These are phyloP conservation scores for Muscicapa comitata DNA, from an alignment of 2,797 vertebrate species.

Conservation along the genomic window DNA sequence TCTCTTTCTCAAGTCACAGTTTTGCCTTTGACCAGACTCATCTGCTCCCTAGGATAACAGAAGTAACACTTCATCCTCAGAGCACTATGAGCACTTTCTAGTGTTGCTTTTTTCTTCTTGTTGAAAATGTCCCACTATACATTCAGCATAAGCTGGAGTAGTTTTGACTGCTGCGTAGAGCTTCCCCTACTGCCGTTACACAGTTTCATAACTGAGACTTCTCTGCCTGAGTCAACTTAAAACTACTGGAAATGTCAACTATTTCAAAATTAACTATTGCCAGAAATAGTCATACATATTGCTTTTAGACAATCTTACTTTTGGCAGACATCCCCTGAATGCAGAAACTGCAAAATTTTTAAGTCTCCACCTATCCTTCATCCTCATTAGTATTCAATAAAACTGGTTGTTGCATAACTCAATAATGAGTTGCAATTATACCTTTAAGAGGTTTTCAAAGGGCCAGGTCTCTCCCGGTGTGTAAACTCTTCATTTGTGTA, in stretches of 20 bases:
- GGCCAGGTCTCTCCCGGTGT: not conserved
- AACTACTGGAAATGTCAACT: conserved; percentile 7
- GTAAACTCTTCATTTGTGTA: not conserved
- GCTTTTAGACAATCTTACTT: not conserved
- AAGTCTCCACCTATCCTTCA: not conserved
- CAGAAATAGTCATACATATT: not conserved
- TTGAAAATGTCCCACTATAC: not conserved
- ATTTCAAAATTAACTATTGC: conserved; percentile 3
- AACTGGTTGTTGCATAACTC: not conserved
- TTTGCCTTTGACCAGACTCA: not conserved
- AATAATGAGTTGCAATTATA: not conserved
- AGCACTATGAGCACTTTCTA: not conserved
- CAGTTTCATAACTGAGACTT: not conserved
- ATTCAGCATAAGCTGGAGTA: not conserved
- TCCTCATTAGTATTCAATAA: not conserved
- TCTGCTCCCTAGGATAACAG: not conserved
- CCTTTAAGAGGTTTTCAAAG: not conserved
- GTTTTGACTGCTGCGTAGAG: not conserved
- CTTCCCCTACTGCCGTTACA: not conserved
- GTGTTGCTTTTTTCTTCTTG: not conserved
- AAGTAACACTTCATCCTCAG: not conserved
- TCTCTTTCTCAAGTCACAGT: not conserved
- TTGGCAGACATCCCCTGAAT: not conserved
- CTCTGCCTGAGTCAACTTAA: conserved; percentile 19
- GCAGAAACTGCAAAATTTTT: not conserved